Base-by-base conservation (phyloP, 2,888 invertebrate species). In the Portevinia maculata region DNA sequence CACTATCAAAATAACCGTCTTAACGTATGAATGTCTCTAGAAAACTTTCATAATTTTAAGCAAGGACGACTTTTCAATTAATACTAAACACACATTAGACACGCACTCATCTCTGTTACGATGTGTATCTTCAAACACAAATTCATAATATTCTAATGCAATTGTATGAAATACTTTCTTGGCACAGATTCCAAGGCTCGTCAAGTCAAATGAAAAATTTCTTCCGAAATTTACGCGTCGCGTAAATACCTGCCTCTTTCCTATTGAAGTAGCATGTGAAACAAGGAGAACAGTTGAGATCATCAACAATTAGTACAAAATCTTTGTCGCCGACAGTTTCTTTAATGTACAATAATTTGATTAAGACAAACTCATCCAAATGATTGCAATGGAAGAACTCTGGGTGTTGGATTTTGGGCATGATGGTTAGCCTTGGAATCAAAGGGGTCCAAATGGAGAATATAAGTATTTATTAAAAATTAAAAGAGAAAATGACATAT, bases 41-140 rank as follows among this genome's bases (percentile, higher is more conserved):
- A 34, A 62, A 50, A 74, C 74, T 59, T 71, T 75, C 48, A 57
- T 74, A 79, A 74, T 79, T 79, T 74, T 74, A 28, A 9, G 62
- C 64, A 79, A 79, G 69, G 75, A 79, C 69, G 69, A 74, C 74
- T 69, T 74, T 44, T 74, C 75, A 50, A 79, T 79, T 75, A 75
- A 69, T 79, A 74, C 50, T 41, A 75, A 79, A 69, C 57, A 69
- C 69, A 79, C 57, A 59, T 74, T 69, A 52, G 39, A 32, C 19
- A 39, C 28, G 44, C 44, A 32, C 79, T 13, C 44, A 53, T 32
- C 55, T 15, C 55, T 32, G 46, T 11, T 19, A 37, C 39, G 37
- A 41, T 64, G 55, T 67, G 55, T 67, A 30, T 55, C 55, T 41
- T 73, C 19, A 21, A 41, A 67, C 34, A 32, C 59, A 74, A 74